Conservation (phyloP, 2,797 vertebrate genomes). For the Chrysocyon brachyurus region DNA sequence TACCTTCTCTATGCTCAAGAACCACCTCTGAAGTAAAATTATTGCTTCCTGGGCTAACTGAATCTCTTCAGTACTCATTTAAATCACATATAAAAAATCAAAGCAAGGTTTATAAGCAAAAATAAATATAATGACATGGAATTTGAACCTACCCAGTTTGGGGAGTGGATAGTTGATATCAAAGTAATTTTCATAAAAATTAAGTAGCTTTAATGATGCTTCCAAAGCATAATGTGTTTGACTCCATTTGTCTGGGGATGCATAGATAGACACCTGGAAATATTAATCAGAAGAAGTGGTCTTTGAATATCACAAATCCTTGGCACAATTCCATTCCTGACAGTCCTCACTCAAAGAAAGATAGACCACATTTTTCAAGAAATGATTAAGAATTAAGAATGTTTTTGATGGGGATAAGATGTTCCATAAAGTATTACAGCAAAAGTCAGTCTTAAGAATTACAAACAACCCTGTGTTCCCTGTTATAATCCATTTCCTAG, state of each 20-base stretch:
- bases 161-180: conserved; percentile 91
- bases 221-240: conserved; percentile 91
- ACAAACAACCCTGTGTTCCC: not conserved
- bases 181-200: conserved; percentile 92
- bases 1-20: not conserved
- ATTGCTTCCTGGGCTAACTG: not conserved
- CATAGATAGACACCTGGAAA: conserved; percentile 90
- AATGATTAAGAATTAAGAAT: conserved; percentile 30
- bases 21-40: conserved; percentile 11
- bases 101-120: conserved; percentile 49
- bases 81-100: not conserved
- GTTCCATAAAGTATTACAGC: not conserved
- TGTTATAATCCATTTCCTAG: not conserved
- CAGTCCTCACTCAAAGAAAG: not conserved
- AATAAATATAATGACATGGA: not conserved
- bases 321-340: not conserved
- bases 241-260: conserved; percentile 89
- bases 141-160: conserved; percentile 88
- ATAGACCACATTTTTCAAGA: conserved; percentile 21
- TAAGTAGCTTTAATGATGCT: conserved; percentile 90
- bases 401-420: not conserved
- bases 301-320: not conserved
- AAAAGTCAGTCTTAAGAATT: conserved; percentile 32
- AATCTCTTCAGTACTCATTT: not conserved
- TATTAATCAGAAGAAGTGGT: not conserved